A percentile compares a stretch with the other conserved stretches of the same genome.
Conservation (phyloP, 2,797 vertebrate genomes). For the Artibeus lituratus region DNA sequence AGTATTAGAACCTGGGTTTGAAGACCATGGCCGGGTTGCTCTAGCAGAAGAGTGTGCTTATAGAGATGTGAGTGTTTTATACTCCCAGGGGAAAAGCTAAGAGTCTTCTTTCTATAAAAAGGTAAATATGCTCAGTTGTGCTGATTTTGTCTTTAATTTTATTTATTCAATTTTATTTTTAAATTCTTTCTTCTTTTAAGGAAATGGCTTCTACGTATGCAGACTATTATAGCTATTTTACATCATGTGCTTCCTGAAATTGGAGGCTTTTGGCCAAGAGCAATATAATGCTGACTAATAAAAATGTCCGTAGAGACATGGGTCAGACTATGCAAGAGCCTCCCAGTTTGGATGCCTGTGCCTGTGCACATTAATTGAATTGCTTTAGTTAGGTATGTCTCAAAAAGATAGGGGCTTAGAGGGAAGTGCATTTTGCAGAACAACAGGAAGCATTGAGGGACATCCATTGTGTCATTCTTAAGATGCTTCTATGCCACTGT, state of each 20-base stretch:
- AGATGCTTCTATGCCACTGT: neutral
- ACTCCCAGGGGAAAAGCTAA: neutral
- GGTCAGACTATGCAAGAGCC: neutral
- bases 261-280: neutral
- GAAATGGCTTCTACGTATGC: neutral
- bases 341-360: neutral
- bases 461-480: neutral
- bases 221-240: neutral
- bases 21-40: neutral
- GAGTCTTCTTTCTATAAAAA: neutral
- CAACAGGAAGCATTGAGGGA: conserved; percentile 32
- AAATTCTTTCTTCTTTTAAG: neutral
- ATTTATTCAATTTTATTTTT: neutral
- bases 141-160: neutral
- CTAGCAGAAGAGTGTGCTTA: neutral
- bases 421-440: conserved; percentile 62
- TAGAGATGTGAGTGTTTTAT: neutral
- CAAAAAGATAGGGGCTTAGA: conserved; percentile 59
- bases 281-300: neutral
- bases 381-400: conserved; percentile 76
- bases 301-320: neutral
- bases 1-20: neutral
- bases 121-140: neutral
- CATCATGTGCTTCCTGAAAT: neutral
- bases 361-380: conserved; percentile 72